A percentile compares a stretch with the other conserved stretches of the same genome.
Conservation (phyloP, 2,113 vertebrate genomes). For the Agelaius phoeniceus region DNA sequence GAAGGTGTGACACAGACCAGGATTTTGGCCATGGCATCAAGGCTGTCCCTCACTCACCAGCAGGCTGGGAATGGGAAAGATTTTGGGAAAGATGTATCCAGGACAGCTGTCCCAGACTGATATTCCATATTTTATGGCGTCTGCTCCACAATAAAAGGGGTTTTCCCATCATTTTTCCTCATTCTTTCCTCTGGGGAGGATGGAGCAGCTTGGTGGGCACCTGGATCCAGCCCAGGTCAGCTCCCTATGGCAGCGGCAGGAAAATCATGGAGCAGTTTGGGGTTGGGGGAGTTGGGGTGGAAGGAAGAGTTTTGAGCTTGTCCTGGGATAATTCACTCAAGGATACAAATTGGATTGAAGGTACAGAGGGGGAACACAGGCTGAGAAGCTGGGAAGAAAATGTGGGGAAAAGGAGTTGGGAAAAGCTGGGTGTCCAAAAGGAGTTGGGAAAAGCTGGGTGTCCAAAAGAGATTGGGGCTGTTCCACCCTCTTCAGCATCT, state of each 20-base stretch:
- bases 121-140: background rate
- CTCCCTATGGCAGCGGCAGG: conserved; percentile 13
- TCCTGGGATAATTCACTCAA: background rate
- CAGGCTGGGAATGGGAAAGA: background rate
- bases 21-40: background rate
- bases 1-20: background rate
- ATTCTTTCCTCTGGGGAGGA: background rate
- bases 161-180: background rate
- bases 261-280: background rate
- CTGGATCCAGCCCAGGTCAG: background rate
- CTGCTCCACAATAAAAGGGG: background rate
- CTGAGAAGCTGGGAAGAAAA: background rate
- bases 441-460: background rate
- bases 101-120: background rate
- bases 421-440: fast-evolving
- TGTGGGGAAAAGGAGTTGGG: background rate
- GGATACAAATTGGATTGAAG: background rate
- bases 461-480: fast-evolving
- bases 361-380: background rate
- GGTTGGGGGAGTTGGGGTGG: background rate
- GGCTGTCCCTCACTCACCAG: background rate
- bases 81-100: background rate
- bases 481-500: background rate
- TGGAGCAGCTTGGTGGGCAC: background rate
- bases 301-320: background rate